Percentiles rank a stretch among this genome's conserved stretches.
These are phyloP conservation scores for Cephus runcator DNA, from an alignment of 2,888 invertebrate species.

Conservation along the genomic window DNA sequence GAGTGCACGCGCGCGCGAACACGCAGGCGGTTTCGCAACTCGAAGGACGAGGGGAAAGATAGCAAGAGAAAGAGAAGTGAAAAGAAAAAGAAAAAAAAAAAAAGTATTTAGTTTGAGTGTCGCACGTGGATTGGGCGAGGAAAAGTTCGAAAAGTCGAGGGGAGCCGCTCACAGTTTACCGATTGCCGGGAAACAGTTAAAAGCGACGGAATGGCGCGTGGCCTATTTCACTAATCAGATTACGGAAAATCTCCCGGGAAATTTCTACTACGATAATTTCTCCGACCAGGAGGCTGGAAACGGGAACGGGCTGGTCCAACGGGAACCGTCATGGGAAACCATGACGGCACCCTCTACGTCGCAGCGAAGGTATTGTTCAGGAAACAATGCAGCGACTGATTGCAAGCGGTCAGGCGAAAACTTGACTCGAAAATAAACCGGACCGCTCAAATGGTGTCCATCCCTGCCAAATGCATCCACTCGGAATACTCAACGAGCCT, in stretches of 20 bases:
- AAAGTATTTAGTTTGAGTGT: too few species aligned
- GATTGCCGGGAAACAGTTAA: too few species aligned
- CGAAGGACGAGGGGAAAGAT: too few species aligned
- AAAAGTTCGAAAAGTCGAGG: too few species aligned
- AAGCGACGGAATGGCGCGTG: too few species aligned
- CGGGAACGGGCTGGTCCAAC: background rate
- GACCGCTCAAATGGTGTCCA: conserved; percentile 46
- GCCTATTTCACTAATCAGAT: conserved; percentile 40
- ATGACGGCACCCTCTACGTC: conserved; percentile 19
- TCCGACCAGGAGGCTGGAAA: background rate
- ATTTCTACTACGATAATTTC: background rate
- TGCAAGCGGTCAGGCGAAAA: conserved; percentile 56
- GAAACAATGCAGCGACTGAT: conserved; percentile 59
- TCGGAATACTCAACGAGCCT: conserved; percentile 38
- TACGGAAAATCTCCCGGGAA: conserved; percentile 42
- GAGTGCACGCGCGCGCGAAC: too few species aligned
- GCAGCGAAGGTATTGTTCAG: conserved; percentile 49
- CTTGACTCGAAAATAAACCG: conserved; percentile 58
- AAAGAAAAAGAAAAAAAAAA: too few species aligned
- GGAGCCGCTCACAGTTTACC: too few species aligned
- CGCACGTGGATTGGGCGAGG: too few species aligned
- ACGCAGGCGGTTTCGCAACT: too few species aligned
- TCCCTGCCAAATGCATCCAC: conserved; percentile 49
- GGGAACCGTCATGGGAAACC: background rate
- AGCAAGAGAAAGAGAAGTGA: too few species aligned